Evolutionary conservation across 1,140 invertebrate genomes (phyloP), one percentile per base, ranked within the genome.

Genomic region (Tribolium castaneum): DNA sequence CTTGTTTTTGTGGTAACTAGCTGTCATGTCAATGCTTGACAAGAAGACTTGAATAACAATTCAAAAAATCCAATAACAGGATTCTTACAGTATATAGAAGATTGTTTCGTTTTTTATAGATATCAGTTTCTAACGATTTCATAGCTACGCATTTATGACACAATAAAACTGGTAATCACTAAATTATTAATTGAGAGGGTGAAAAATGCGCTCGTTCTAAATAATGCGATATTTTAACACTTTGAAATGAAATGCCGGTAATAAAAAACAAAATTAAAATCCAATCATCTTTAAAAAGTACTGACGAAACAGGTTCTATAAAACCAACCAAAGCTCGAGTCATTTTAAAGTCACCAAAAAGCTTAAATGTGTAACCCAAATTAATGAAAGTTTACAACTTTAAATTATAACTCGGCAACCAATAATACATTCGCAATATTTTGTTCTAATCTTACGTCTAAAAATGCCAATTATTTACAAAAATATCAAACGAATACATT

Each of bases 1-100:
- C 80, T 80, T 77, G 80, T 81, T 81, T 81, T 81, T 81, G 76
- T 78, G 72, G 72, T 80, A 80, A 79, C 80, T 79, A 80, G 80
- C 78, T 81, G 80, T 81, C 80, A 81, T 76, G 78, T 81, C 80
- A 80, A 22, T 76, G 80, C 70, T 70, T 78, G 80, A 73, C 71
- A 81, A 77, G 78, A 73, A 74, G 62, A 75, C 54, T 54, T 66
- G 79, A 81, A 81, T 79, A 79, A 80, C 80, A 81, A 81, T 79
- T 79, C 30, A 79, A 81, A 81, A 80, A 81, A 81, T 81, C 59
- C 78, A 39, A 70, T 80, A 81, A 80, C 80, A 81, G 78, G 78
- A 81, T 81, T 81, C 80, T 79, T 80, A 76, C 78, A 34, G 30
- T 66, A 66, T 35, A 35, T 25, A 35, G 25, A 30, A 66, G 19